A percentile compares a stretch with the other conserved stretches of the same genome.
Evolutionary conservation across 2,797 vertebrate genomes (phyloP).

Genomic region (Acanthiza pusilla): DNA sequence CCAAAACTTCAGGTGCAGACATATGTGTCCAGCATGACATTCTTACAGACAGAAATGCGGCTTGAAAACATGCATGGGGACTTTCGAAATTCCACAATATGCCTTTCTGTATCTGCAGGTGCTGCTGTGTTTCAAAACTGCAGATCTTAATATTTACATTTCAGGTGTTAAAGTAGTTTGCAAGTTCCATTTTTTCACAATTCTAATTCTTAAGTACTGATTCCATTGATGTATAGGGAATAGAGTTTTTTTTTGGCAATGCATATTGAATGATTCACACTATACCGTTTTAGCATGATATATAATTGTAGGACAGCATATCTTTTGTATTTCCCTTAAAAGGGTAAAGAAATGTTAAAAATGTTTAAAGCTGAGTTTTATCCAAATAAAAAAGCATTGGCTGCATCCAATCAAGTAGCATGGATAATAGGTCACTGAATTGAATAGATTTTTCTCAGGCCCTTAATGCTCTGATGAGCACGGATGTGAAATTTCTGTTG

Average conservation of each 20-base stretch:
- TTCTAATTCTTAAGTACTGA: background rate
- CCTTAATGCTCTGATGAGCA: background rate
- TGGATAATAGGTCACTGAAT: background rate
- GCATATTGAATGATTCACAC: background rate
- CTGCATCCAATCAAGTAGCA: background rate
- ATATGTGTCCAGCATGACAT: background rate
- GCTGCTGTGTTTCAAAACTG: background rate
- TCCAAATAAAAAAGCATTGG: background rate
- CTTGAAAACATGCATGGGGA: background rate
- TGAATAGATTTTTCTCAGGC: constrained; percentile 12
- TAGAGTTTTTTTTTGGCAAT: background rate
- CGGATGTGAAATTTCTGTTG: constrained; percentile 20
- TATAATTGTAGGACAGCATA: background rate
- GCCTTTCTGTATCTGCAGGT: background rate
- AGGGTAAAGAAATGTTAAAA: background rate
- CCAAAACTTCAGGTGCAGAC: background rate
- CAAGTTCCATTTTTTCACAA: background rate
- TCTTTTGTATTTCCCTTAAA: background rate
- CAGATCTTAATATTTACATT: background rate
- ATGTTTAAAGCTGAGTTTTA: constrained; percentile 1
- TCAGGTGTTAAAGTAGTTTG: background rate
- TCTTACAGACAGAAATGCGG: background rate
- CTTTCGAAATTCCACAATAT: background rate
- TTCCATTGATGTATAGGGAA: background rate
- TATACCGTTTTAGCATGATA: background rate